phyloP scores from a whole-genome alignment of 2,888 invertebrate genomes.

The Plusia festucae region DNA sequence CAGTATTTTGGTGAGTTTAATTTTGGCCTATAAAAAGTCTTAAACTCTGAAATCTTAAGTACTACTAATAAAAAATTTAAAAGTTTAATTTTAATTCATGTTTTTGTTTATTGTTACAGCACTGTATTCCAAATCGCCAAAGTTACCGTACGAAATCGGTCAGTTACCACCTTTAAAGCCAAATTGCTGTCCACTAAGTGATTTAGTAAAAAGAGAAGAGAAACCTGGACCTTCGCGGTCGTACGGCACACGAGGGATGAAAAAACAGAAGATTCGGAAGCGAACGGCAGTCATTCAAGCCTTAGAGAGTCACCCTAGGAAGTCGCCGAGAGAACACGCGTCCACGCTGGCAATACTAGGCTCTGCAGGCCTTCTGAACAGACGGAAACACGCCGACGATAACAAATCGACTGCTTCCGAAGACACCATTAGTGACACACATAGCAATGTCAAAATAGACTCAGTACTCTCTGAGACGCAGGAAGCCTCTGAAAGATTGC shows the following conservation, averaged over 20 bases:
- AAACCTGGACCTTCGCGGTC: constrained; percentile 79
- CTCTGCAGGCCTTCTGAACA: constrained; percentile 89
- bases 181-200: constrained; percentile 86
- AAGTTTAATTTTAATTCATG: constrained; percentile 5
- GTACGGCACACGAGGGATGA: constrained; percentile 83
- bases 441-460: constrained; percentile 74
- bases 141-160: constrained; percentile 94
- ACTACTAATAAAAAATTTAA: background rate
- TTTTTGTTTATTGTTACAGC: constrained; percentile 76
- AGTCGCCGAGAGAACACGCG: constrained; percentile 96
- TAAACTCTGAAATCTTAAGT: background rate
- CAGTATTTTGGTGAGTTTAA: constrained; percentile 86
- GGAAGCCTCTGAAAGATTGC: constrained; percentile 80
- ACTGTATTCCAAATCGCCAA: constrained; percentile 90
- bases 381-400: constrained; percentile 83
- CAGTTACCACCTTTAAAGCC: constrained; percentile 90
- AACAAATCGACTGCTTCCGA: constrained; percentile 85
- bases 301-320: constrained; percentile 91
- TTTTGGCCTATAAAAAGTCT: background rate
- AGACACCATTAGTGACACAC: constrained; percentile 79
- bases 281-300: constrained; percentile 75
- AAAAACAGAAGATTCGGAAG: constrained; percentile 77
- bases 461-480: constrained; percentile 74
- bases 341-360: constrained; percentile 95
- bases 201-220: constrained; percentile 81